These are phyloP conservation scores for Cryptoleucopteryx plumbea DNA, from an alignment of 2,113 vertebrate genomes.

Conservation along the genomic window DNA sequence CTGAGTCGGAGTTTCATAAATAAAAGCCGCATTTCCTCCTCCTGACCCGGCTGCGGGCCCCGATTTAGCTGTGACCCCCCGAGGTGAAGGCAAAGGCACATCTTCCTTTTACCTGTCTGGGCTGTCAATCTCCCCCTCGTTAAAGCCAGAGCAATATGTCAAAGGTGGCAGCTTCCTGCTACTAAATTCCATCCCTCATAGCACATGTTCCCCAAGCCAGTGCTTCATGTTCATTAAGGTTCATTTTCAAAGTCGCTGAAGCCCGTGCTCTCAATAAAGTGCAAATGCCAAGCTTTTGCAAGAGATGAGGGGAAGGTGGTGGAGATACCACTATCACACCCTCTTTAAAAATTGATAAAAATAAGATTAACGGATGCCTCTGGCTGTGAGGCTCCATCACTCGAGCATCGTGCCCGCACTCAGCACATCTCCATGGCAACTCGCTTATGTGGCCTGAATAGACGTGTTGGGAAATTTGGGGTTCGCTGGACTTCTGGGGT, in stretches of 20 bases:
- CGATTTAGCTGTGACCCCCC: not conserved
- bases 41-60: not conserved
- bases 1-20: not conserved
- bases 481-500: not conserved
- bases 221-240: not conserved
- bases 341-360: conserved; percentile 48
- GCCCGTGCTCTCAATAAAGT: not conserved
- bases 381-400: conserved; percentile 15
- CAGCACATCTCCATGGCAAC: conserved; percentile 65
- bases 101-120: not conserved
- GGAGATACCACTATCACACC: not conserved
- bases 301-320: not conserved
- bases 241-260: not conserved
- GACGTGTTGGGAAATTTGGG: not conserved
- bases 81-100: not conserved
- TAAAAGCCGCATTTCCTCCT: not conserved
- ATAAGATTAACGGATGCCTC: conserved; percentile 43
- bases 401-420: not conserved
- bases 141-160: not conserved
- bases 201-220: not conserved
- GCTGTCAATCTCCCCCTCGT: conserved; percentile 11
- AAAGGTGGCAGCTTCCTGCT: conserved; percentile 42
- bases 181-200: not conserved
- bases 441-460: not conserved
- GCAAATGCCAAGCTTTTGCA: not conserved